These are phyloP conservation scores for Spicauda simplicius DNA, from an alignment of 2,888 invertebrate species.

Conservation along the genomic window DNA sequence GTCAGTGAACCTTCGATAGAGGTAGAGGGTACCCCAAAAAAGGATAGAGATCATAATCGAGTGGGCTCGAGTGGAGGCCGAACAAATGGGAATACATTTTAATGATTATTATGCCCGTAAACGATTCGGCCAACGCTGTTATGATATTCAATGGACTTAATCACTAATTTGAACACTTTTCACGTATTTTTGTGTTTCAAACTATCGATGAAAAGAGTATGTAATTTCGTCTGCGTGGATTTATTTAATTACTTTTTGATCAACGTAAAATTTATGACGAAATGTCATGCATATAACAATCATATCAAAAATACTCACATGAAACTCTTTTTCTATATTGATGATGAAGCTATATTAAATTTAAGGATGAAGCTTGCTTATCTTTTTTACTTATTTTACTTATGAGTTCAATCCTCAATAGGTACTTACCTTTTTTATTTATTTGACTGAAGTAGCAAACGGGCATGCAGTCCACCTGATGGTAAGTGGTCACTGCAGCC, in stretches of 20 bases:
- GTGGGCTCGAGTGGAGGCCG: constrained; percentile 70
- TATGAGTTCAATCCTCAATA: too few species aligned
- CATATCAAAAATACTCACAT: too few species aligned
- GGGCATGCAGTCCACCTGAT: too few species aligned
- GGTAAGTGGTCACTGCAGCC: too few species aligned
- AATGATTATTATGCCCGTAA: constrained; percentile 82
- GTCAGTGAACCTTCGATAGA: constrained; percentile 38
- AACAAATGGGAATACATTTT: constrained; percentile 81
- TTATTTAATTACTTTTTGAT: constrained; percentile 7
- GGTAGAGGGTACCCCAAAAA: constrained; percentile 58
- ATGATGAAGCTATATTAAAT: too few species aligned
- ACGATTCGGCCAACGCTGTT: constrained; percentile 70
- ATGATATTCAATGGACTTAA: constrained; percentile 66
- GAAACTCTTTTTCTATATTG: too few species aligned
- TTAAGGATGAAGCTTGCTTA: too few species aligned
- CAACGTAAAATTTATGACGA: not conserved
- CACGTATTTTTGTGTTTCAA: constrained; percentile 56
- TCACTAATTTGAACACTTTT: constrained; percentile 69
- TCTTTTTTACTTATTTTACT: too few species aligned
- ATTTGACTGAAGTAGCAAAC: too few species aligned
- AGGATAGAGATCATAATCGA: constrained; percentile 81
- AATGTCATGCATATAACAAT: not conserved
- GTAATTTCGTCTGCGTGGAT: constrained; percentile 3
- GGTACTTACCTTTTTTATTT: too few species aligned
- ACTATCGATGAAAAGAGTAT: constrained; percentile 8